phyloP scores from a whole-genome alignment of 2,797 vertebrate species.

The Macropodus opercularis region DNA sequence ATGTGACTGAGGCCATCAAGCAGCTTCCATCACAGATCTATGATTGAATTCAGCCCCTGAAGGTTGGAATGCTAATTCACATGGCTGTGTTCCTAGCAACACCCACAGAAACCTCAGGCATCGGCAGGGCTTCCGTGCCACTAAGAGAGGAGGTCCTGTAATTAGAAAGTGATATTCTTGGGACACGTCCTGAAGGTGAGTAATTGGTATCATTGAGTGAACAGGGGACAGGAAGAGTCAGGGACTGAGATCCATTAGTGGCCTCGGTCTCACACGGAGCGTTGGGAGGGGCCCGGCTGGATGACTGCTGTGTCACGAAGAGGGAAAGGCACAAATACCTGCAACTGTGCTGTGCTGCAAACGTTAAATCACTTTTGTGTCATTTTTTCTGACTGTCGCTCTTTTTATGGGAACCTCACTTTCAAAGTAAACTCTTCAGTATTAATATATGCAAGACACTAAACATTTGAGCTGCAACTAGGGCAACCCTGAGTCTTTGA shows the following conservation, averaged over 20 bases:
- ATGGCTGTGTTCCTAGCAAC: constrained; percentile 4
- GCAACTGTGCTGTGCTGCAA: background rate
- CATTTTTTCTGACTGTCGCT: constrained; percentile 8
- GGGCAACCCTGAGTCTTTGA: constrained; percentile 53
- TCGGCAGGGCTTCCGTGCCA: constrained; percentile 25
- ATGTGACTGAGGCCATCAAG: constrained; percentile 24
- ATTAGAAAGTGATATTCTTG: constrained; percentile 68
- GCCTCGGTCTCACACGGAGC: constrained; percentile 53
- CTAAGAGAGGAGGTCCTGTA: constrained; percentile 44
- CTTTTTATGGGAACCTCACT: constrained; percentile 11
- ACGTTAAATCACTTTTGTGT: background rate
- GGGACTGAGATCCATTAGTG: constrained; percentile 66
- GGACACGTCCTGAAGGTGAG: constrained; percentile 61
- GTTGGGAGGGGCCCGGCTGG: constrained; percentile 52
- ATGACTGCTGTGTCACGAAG: constrained; percentile 28
- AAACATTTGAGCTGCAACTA: constrained; percentile 43
- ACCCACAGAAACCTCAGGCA: background rate
- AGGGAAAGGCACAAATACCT: background rate
- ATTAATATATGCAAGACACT: constrained; percentile 48
- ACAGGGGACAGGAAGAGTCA: constrained; percentile 66
- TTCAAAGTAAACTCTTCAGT: constrained; percentile 29
- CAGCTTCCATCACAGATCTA: constrained; percentile 19
- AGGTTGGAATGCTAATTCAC: background rate
- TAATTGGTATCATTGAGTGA: constrained; percentile 70
- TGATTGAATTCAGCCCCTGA: constrained; percentile 25